A percentile compares a stretch with the other conserved stretches of the same genome.
Evolutionary conservation across 2,113 vertebrate species (phyloP).

Genomic region (Plecturocebus donacophilus): DNA sequence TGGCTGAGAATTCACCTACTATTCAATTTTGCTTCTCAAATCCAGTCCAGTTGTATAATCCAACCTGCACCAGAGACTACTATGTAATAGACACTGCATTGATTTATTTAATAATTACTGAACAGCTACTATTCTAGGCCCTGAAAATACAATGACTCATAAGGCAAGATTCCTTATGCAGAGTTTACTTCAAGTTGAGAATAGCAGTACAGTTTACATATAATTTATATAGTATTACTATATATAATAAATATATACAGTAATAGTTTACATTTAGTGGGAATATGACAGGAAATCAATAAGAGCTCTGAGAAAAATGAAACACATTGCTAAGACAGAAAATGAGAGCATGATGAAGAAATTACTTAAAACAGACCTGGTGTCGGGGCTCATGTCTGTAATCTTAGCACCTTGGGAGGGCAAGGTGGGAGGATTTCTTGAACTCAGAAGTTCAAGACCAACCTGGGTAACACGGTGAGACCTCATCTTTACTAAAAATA

Average conservation of each 20-base stretch:
- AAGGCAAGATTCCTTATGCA: not conserved
- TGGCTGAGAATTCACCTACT: not conserved
- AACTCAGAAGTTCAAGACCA: too few species aligned
- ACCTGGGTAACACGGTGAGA: too few species aligned
- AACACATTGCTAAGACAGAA: not conserved
- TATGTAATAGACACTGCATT: not conserved
- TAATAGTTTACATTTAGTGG: not conserved
- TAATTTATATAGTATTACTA: too few species aligned
- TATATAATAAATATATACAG: too few species aligned
- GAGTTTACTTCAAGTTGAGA: not conserved
- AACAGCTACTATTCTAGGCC: not conserved
- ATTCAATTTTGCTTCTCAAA: not conserved
- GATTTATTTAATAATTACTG: not conserved
- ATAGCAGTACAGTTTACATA: too few species aligned
- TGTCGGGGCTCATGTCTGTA: too few species aligned
- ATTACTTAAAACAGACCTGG: not conserved
- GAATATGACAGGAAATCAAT: not conserved
- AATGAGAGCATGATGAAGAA: not conserved
- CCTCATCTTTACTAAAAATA: too few species aligned
- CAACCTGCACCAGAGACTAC: not conserved
- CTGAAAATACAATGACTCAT: not conserved
- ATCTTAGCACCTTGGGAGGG: too few species aligned
- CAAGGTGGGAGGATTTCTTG: too few species aligned
- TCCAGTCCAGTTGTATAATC: not conserved
- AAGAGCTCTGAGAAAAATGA: not conserved